phyloP scores from a whole-genome alignment of 2,797 vertebrate species.

The Pygocentrus nattereri region DNA sequence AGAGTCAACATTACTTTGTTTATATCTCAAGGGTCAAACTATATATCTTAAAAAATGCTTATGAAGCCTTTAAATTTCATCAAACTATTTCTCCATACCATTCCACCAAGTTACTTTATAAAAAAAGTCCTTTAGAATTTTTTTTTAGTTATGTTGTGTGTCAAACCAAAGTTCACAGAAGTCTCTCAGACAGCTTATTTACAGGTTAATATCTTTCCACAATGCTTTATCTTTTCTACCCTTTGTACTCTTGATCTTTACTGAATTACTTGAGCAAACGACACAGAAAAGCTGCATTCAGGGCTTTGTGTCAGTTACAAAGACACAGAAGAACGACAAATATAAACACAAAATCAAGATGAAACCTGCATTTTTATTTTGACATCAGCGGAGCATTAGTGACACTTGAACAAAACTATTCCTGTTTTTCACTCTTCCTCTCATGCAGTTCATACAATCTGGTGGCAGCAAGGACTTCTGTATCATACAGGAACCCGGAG shows the following conservation, averaged over 20 bases:
- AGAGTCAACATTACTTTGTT: no score
- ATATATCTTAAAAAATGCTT: no score
- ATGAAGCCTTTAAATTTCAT: no score
- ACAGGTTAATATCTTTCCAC: not conserved
- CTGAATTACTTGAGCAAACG: not conserved
- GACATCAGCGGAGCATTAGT: slow-evolving; percentile 34
- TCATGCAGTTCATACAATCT: slow-evolving; percentile 23
- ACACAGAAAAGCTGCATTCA: not conserved
- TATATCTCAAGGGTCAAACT: no score
- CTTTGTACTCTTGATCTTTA: not conserved
- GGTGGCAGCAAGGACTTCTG: not conserved
- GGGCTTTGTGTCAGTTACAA: not conserved
- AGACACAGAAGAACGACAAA: not conserved
- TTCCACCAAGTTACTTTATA: no score
- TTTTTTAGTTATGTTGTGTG: no score
- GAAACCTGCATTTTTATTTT: not conserved
- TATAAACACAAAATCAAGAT: not conserved
- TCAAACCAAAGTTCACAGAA: no score
- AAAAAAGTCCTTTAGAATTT: no score
- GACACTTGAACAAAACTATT: slow-evolving; percentile 41
- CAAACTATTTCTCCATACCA: no score
- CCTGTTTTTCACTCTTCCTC: slow-evolving; percentile 2
- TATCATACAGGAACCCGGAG: not conserved
- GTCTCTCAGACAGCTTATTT: not conserved
- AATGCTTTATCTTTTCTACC: no score